Conservation (phyloP, 2,888 invertebrate genomes). For the Dorcus parallelipipedus region DNA sequence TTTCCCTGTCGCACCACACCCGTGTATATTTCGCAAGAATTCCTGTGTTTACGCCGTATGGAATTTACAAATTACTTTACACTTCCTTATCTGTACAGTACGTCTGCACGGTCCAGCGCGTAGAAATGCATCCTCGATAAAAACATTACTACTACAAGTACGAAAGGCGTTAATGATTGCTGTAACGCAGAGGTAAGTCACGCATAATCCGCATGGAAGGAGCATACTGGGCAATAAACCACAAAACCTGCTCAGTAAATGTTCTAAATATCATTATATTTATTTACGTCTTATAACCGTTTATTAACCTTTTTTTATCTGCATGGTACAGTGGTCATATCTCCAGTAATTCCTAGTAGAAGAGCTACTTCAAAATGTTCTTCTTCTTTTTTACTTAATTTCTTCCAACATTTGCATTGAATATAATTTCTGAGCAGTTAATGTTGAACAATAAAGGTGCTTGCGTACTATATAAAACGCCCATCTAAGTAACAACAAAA, state of each 20-base stretch:
- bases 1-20: background rate
- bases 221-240: background rate
- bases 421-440: too few species aligned
- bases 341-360: too few species aligned
- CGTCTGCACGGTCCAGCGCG: conserved; percentile 25
- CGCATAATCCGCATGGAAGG: conserved; percentile 18
- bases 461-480: too few species aligned
- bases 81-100: conserved; percentile 28
- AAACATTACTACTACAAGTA: conserved; percentile 10
- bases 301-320: too few species aligned
- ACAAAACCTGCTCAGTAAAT: too few species aligned
- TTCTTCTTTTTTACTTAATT: too few species aligned
- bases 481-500: conserved; percentile 11
- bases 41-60: conserved; percentile 6
- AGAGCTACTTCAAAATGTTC: too few species aligned
- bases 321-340: too few species aligned
- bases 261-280: too few species aligned
- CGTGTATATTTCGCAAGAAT: background rate
- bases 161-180: conserved; percentile 20
- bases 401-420: too few species aligned
- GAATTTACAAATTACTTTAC: conserved; percentile 32
- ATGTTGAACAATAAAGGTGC: too few species aligned
- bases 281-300: too few species aligned
- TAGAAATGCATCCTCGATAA: conserved; percentile 12
- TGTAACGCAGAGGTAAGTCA: conserved; percentile 18